These are phyloP conservation scores for Conus canariensis DNA, from an alignment of 2,888 invertebrate genomes.

Conservation along the genomic window DNA sequence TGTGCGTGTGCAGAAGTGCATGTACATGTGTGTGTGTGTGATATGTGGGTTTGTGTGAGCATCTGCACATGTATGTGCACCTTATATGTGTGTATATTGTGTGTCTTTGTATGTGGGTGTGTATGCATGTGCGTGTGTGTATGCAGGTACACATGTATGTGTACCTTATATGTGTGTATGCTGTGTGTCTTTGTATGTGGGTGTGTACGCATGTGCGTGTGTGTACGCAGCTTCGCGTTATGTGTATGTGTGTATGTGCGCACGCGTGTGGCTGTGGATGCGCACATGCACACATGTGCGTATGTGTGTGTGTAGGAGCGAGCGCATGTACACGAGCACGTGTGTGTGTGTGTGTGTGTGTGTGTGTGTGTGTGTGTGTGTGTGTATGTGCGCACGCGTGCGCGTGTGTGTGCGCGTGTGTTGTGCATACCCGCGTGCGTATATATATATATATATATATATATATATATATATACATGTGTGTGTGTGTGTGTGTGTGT, in stretches of 20 bases:
- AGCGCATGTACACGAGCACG: too few species aligned
- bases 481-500: too few species aligned
- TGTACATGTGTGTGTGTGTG: too few species aligned
- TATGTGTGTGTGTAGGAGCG: background rate
- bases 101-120: too few species aligned
- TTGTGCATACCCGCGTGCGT: too few species aligned
- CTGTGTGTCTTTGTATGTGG: background rate
- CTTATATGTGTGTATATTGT: too few species aligned
- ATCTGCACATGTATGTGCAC: too few species aligned
- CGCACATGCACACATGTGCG: background rate
- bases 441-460: too few species aligned
- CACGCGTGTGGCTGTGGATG: background rate
- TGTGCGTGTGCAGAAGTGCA: too few species aligned
- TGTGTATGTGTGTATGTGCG: background rate
- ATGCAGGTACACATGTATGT: background rate
- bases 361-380: background rate
- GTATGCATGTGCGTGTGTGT: background rate
- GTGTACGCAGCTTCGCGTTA: background rate
- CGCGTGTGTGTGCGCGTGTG: background rate
- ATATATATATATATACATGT: too few species aligned
- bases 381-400: background rate
- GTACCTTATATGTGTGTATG: background rate
- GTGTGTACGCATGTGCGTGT: background rate
- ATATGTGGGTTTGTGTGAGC: too few species aligned
- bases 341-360: background rate